Base-by-base conservation (phyloP, 2,888 invertebrate genomes). In the Abscondita cerata region DNA sequence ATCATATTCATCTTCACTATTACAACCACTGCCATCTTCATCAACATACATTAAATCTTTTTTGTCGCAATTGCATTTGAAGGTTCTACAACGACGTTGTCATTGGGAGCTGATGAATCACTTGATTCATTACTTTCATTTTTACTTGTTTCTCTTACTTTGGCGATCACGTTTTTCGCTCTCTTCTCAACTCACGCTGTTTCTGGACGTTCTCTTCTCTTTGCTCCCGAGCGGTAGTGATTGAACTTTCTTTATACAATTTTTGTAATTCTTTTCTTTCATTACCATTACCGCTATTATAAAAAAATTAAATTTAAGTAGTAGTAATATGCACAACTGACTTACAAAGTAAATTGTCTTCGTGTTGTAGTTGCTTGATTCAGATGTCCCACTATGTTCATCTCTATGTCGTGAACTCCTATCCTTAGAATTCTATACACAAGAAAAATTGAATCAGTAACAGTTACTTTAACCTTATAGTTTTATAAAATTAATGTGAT, bases 1-100 rank as follows among this genome's bases (percentile, higher is more conserved):
- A 68, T 76, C 78, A 70, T 81, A 81, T 65, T 81, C 81, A 70
- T 81, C 81, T 66, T 81, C 81, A 65, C 80, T 80, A 66, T 81
- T 81, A 66, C 79, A 80, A 1, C 81, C 81, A 59, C 79, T 79
- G 33, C 75, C 76, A 65, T 81, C 81, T 72, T 80, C 81, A 55
- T 79, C 78, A 8, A 65, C 72, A 57, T 65, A 68, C 48, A 65
- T 72, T 47, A 66, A 59, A 75, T 73, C 58, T 72, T 73, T 58
- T 74, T 76, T 67, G 74, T 65, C 11, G 44, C 54, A 16, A 47
- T 55, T 13, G 34, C 74, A 59, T 72, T 72, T 6, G 72, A 67
- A 4, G 74, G 70, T 66, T 77, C 77, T 2, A 71, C 69, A 59
- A 68, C 66, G 12, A 47, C 68, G 19, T 74, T 51, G 60, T 73